Evolutionary conservation across 2,888 invertebrate species (phyloP).

Genomic region (Phania funesta): DNA sequence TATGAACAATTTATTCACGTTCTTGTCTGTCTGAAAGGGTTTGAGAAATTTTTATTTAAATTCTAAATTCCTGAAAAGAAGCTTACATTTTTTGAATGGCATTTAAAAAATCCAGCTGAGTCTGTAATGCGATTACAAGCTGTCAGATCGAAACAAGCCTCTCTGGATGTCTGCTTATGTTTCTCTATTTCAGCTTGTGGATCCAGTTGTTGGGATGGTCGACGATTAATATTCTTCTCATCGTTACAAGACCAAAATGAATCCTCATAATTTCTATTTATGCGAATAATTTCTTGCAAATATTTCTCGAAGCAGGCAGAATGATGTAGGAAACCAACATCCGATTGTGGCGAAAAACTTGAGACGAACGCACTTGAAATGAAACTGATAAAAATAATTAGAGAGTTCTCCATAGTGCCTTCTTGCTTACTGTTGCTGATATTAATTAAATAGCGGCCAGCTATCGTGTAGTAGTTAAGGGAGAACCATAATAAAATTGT

Average conservation of each 20-base stretch:
- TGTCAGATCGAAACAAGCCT: slow-evolving; percentile 13
- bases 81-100: slow-evolving; percentile 48
- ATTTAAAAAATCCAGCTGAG: not conserved
- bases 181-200: slow-evolving; percentile 17
- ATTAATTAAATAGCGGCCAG: not conserved
- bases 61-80: not conserved
- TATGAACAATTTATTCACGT: not conserved
- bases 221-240: slow-evolving; percentile 17
- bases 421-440: not conserved
- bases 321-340: not conserved
- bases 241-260: slow-evolving; percentile 8
- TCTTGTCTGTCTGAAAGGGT: slow-evolving; percentile 29
- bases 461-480: no score
- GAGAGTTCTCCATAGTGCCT: not conserved
- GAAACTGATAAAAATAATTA: slow-evolving; percentile 3
- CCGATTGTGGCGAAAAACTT: not conserved
- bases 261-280: not conserved
- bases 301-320: slow-evolving; percentile 5
- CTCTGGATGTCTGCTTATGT: not conserved
- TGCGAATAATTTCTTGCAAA: not conserved
- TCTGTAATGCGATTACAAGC: slow-evolving; percentile 31
- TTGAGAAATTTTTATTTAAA: not conserved
- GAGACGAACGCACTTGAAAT: not conserved
- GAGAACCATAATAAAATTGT: no score
- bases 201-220: not conserved